Conservation (phyloP, 37 sponge, comb jelly and placozoan genomes). For the Halisarca cf. caerulea region DNA sequence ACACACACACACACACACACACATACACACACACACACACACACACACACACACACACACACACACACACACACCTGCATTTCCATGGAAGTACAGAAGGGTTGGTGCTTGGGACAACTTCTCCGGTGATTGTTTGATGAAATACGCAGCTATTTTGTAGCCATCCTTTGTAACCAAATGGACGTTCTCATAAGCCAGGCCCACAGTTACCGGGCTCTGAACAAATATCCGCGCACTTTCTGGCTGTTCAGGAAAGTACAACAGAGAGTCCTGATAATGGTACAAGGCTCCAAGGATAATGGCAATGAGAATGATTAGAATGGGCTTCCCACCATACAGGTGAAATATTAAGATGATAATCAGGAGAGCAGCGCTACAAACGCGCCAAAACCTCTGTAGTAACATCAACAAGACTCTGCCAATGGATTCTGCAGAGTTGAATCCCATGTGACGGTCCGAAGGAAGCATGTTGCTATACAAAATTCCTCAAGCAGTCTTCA, state of each 20-base stretch:
- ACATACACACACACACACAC: too few relatives aligned
- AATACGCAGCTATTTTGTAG: conserved; percentile 73
- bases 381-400: conserved; percentile 85
- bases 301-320: conserved; percentile 81
- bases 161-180: conserved; percentile 81
- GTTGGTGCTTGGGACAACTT: conserved; percentile 69
- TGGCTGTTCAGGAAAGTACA: conserved; percentile 97
- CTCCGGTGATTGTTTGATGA: conserved; percentile 87
- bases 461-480: too few relatives aligned
- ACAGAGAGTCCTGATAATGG: conserved; percentile 96
- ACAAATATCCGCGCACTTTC: conserved; percentile 94
- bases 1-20: too few relatives aligned
- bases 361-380: conserved; percentile 90
- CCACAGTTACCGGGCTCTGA: conserved; percentile 88
- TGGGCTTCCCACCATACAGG: conserved; percentile 88
- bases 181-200: conserved; percentile 88
- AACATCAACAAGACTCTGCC: conserved; percentile 59
- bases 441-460: conserved; percentile 88
- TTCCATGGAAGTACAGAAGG: conserved; percentile 92
- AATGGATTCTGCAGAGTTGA: conserved; percentile 75
- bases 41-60: too few relatives aligned
- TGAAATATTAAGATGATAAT: conserved; percentile 92
- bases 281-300: conserved; percentile 89
- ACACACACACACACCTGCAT: conserved; percentile 59
- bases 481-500: too few relatives aligned